These are phyloP conservation scores for Volucella inanis DNA, from an alignment of 2,888 invertebrate genomes.

Conservation along the genomic window DNA sequence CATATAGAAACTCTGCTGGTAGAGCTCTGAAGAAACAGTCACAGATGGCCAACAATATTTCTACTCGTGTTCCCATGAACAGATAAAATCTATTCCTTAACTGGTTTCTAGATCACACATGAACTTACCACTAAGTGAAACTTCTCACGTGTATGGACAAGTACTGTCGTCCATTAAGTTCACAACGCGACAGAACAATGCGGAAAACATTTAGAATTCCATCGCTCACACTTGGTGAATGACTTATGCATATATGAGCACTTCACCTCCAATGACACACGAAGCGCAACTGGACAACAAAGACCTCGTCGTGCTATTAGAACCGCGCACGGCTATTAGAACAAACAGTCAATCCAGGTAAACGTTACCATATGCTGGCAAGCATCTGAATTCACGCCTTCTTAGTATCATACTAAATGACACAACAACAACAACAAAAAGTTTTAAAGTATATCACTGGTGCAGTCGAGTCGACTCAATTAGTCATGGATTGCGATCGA, in stretches of 20 bases:
- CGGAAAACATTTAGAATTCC: constrained; percentile 66
- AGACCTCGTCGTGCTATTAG: constrained; percentile 5
- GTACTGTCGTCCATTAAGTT: constrained; percentile 41
- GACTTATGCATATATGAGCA: constrained; percentile 47
- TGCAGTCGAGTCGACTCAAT: constrained; percentile 69
- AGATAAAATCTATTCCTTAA: not conserved
- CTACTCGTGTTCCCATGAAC: not conserved
- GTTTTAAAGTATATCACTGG: constrained; percentile 37
- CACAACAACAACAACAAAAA: not conserved
- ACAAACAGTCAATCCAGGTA: constrained; percentile 17
- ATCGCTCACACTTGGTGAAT: constrained; percentile 18
- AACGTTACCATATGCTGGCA: constrained; percentile 28
- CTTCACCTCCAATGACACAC: constrained; percentile 56
- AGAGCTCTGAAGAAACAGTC: not conserved
- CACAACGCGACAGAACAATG: constrained; percentile 48
- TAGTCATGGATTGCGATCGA: constrained; percentile 67
- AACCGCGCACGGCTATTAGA: constrained; percentile 27
- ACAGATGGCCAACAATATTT: not conserved
- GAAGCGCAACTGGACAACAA: constrained; percentile 4
- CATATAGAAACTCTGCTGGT: too few species aligned
- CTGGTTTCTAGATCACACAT: not conserved
- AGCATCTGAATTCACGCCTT: constrained; percentile 68
- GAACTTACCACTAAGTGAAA: constrained; percentile 11
- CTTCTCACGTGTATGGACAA: constrained; percentile 48
- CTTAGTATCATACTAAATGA: constrained; percentile 7